A percentile compares a stretch with the other conserved stretches of the same genome.
phyloP scores from a whole-genome alignment of 2,888 invertebrate species.

The Helleia helle region DNA sequence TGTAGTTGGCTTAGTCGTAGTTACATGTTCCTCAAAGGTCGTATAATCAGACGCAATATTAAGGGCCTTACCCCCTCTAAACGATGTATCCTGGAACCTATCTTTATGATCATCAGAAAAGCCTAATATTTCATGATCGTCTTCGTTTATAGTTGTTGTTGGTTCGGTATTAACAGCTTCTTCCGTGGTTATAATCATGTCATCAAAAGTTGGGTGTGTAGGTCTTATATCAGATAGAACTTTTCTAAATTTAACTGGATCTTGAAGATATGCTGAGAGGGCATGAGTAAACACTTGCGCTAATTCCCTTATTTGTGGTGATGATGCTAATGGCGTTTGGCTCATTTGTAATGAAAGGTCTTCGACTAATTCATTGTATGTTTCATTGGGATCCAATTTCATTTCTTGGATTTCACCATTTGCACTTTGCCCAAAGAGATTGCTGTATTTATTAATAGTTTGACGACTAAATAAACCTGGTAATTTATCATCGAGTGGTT shows the following conservation, averaged over 20 bases:
- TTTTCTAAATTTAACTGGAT: constrained; percentile 86
- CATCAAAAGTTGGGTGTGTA: constrained; percentile 79
- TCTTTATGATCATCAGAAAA: constrained; percentile 79
- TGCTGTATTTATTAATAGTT: constrained; percentile 78
- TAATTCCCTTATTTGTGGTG: constrained; percentile 82
- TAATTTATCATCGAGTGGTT: constrained; percentile 62
- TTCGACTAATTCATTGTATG: constrained; percentile 57
- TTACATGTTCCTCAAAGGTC: constrained; percentile 29
- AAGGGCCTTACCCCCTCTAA: constrained; percentile 60
- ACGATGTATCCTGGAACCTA: constrained; percentile 30
- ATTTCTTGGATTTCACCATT: constrained; percentile 49
- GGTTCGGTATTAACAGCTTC: constrained; percentile 66
- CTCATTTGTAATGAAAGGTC: constrained; percentile 78
- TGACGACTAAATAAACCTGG: constrained; percentile 78
- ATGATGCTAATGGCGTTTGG: constrained; percentile 74
- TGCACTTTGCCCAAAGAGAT: constrained; percentile 47
- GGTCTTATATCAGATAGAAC: constrained; percentile 85
- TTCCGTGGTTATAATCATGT: constrained; percentile 47
- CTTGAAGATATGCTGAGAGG: constrained; percentile 85
- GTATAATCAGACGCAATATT: constrained; percentile 39
- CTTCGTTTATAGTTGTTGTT: constrained; percentile 76
- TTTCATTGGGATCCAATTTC: constrained; percentile 53
- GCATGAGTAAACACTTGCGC: constrained; percentile 91
- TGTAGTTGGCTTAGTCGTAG: constrained; percentile 31
- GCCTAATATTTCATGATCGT: constrained; percentile 84